Conservation (phyloP, 2,797 vertebrate genomes). For the Sebastes hopkinsi region DNA sequence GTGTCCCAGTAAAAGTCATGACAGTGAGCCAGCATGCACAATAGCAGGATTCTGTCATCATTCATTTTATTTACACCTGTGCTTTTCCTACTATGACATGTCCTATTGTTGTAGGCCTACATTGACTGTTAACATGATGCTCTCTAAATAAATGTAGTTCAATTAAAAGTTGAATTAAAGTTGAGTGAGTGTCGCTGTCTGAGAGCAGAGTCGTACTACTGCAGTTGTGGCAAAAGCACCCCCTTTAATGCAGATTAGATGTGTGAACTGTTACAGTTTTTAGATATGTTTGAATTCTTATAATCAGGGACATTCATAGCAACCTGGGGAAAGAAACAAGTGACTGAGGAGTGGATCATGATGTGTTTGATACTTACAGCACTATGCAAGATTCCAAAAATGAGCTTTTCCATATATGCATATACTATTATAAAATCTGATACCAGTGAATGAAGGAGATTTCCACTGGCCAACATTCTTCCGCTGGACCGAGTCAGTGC, state of each 20-base stretch:
- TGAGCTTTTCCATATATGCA: not conserved
- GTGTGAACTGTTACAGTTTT: not conserved
- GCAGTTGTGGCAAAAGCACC: not conserved
- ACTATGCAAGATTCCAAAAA: not conserved
- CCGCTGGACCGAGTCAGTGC: not conserved
- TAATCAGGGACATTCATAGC: not conserved
- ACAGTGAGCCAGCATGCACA: not conserved
- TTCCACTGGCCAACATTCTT: not conserved
- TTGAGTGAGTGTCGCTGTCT: not conserved
- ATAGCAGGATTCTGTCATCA: not conserved
- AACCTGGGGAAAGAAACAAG: not conserved
- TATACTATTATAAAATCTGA: not conserved
- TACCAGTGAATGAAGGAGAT: slow-evolving; percentile 3
- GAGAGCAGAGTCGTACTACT: not conserved
- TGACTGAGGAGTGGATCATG: accelerated
- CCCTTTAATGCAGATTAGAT: not conserved
- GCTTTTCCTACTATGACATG: not conserved
- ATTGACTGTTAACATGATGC: not conserved
- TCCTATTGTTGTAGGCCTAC: not conserved
- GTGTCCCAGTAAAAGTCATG: not conserved
- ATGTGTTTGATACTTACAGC: not conserved
- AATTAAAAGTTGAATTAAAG: not conserved
- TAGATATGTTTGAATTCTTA: not conserved
- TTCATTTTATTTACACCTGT: not conserved
- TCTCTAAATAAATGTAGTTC: not conserved